Conservation (phyloP, 2,113 vertebrate genomes). For the Australoheros scitulus region DNA sequence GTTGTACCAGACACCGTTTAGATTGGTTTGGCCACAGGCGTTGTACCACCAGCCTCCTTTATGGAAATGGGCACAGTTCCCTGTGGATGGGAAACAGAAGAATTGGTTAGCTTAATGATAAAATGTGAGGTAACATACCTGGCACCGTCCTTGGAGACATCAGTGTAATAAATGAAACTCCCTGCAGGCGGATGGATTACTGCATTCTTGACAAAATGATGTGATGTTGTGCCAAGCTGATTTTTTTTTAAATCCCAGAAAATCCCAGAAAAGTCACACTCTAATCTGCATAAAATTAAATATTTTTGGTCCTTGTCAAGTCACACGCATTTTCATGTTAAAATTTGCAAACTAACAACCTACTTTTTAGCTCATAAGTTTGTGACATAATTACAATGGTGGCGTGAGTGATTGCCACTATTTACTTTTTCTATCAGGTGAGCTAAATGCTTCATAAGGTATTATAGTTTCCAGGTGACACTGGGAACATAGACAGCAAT, state of each 20-base stretch:
- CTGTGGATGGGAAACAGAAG: conserved; percentile 70
- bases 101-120: not conserved
- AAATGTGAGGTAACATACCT: not conserved
- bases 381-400: not conserved
- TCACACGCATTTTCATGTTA: not conserved
- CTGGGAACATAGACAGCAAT: not conserved
- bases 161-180: not conserved
- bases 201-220: no score
- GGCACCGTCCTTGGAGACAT: not conserved
- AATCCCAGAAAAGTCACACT: no score
- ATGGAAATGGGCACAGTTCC: conserved; percentile 98
- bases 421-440: not conserved
- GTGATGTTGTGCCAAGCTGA: no score
- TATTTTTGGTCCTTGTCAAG: not conserved
- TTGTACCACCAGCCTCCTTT: conserved; percentile 99
- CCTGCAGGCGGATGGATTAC: no score
- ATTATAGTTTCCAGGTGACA: not conserved
- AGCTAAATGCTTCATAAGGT: not conserved
- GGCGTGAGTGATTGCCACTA: not conserved
- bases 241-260: no score
- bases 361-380: not conserved
- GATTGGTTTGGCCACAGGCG: conserved; percentile 92
- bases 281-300: not conserved
- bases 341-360: not conserved
- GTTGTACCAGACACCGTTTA: conserved; percentile 97